Evolutionary conservation across 2,888 invertebrate species (phyloP).

Genomic region (Scaptomyza reducta): DNA sequence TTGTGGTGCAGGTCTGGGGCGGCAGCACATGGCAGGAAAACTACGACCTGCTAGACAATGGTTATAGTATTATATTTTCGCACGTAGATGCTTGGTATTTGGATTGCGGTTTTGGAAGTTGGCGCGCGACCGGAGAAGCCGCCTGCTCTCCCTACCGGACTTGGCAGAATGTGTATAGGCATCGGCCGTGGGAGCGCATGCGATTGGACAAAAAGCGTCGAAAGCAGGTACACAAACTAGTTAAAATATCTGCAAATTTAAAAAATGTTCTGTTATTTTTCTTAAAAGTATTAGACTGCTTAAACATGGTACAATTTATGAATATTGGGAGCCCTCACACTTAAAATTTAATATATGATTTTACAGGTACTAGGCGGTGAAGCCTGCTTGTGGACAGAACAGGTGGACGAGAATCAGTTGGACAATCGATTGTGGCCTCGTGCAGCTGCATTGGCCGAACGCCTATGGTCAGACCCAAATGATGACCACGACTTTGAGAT

Average conservation of each 20-base stretch:
- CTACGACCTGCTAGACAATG: conserved; percentile 90
- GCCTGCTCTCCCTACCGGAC: conserved; percentile 94
- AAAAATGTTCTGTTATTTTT: not conserved
- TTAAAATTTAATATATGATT: not conserved
- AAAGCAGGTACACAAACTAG: conserved; percentile 76
- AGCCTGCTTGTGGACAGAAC: conserved; percentile 94
- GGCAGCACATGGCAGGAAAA: conserved; percentile 93
- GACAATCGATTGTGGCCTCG: conserved; percentile 94
- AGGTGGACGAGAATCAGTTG: conserved; percentile 89
- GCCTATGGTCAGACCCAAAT: conserved; percentile 85
- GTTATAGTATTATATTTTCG: conserved; percentile 91
- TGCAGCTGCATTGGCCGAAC: conserved; percentile 91
- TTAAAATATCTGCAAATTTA: too few species aligned
- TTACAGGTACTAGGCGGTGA: conserved; percentile 88
- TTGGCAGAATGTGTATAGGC: conserved; percentile 94
- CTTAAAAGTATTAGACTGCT: not conserved
- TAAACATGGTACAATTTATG: not conserved
- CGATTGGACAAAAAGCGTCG: conserved; percentile 81
- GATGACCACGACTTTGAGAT: conserved; percentile 83
- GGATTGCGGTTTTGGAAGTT: conserved; percentile 94
- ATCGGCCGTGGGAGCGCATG: conserved; percentile 89
- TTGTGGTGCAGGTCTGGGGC: conserved; percentile 92
- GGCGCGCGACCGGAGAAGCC: conserved; percentile 91
- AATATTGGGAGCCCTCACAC: not conserved
- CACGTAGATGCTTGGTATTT: conserved; percentile 95